Evolutionary conservation across 2,888 invertebrate genomes (phyloP).

Genomic region (Eudemis profundana): DNA sequence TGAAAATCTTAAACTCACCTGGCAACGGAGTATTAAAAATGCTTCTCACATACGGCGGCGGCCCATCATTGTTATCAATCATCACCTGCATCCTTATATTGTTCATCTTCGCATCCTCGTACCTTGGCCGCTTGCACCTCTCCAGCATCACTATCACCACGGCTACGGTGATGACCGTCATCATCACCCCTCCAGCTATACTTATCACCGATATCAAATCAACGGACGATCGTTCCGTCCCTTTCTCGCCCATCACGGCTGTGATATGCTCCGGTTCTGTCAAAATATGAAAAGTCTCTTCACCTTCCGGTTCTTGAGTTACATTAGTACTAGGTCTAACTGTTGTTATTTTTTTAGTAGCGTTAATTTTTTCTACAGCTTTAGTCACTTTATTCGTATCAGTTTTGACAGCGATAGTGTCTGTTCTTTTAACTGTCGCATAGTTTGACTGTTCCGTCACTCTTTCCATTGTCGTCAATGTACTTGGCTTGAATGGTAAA

Average conservation of each 20-base stretch:
- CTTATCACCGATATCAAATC: conserved; percentile 80
- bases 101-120: conserved; percentile 74
- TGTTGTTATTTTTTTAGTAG: conserved; percentile 62
- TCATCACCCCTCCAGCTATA: conserved; percentile 81
- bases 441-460: conserved; percentile 16
- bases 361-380: conserved; percentile 47
- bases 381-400: conserved; percentile 43
- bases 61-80: conserved; percentile 74
- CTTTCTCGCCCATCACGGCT: conserved; percentile 79
- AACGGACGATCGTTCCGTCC: conserved; percentile 69
- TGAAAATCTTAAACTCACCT: too few species aligned
- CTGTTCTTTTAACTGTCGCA: conserved; percentile 30
- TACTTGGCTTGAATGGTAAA: conserved; percentile 44
- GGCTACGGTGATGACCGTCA: conserved; percentile 81
- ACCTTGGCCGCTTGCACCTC: conserved; percentile 73
- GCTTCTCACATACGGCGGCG: conserved; percentile 83
- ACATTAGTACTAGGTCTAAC: conserved; percentile 21
- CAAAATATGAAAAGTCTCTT: conserved; percentile 83
- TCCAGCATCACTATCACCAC: conserved; percentile 80
- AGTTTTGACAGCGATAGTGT: conserved; percentile 46
- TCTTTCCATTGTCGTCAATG: conserved; percentile 28
- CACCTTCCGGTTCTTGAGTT: conserved; percentile 67
- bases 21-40: conserved; percentile 85
- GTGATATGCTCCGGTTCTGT: conserved; percentile 85
- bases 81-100: conserved; percentile 79